These are phyloP conservation scores for Pardosa pseudoannulata DNA, from an alignment of 2,888 invertebrate species.

Conservation along the genomic window DNA sequence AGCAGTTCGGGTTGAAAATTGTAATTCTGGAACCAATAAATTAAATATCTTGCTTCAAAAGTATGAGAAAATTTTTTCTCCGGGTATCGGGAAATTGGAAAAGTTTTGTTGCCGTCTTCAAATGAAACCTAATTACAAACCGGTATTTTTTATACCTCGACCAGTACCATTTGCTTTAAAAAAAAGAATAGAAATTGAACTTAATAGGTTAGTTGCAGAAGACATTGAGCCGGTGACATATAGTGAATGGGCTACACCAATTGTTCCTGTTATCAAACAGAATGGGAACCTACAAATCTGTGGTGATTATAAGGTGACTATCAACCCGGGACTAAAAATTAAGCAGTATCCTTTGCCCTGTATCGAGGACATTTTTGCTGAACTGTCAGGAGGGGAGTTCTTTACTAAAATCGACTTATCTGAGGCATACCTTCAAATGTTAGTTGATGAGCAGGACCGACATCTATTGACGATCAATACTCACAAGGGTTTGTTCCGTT, in stretches of 20 bases:
- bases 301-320: conserved; percentile 75
- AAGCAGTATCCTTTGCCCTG: conserved; percentile 75
- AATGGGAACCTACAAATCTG: no score
- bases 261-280: no score
- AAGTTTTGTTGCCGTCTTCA: conserved; percentile 55
- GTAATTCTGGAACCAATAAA: conserved; percentile 51
- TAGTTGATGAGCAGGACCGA: conserved; percentile 75
- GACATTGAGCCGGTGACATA: no score
- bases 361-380: conserved; percentile 51
- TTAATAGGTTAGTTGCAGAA: conserved; percentile 48
- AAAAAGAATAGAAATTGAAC: conserved; percentile 49
- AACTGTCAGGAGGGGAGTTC: no score
- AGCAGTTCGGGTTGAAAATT: conserved; percentile 48
- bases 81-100: conserved; percentile 43
- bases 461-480: conserved; percentile 76
- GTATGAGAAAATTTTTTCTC: conserved; percentile 51
- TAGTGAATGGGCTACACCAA: no score
- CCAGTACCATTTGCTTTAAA: conserved; percentile 52
- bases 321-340: conserved; percentile 74
- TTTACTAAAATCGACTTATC: conserved; percentile 75
- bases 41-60: conserved; percentile 52
- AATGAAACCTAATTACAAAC: conserved; percentile 55
- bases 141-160: conserved; percentile 52
- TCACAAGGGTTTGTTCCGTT: conserved; percentile 76
- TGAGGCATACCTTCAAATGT: conserved; percentile 77